A percentile compares a stretch with the other conserved stretches of the same genome.
Evolutionary conservation across 2,888 invertebrate genomes (phyloP).

Genomic region (Netelia melanura): DNA sequence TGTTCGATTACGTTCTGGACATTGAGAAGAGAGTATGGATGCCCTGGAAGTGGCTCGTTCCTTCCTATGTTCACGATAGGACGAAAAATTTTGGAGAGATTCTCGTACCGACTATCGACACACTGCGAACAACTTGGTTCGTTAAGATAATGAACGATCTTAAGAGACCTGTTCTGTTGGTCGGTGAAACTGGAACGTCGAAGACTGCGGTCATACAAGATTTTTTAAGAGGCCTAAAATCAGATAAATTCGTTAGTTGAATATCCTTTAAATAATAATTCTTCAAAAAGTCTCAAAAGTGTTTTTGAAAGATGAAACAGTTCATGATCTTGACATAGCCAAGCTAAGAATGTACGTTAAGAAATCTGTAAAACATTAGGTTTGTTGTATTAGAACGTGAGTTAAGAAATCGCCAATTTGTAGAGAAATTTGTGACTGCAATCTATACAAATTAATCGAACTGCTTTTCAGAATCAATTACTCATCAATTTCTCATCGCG

Average conservation of each 20-base stretch:
- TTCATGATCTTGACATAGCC: too few species aligned
- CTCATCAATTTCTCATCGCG: constrained; percentile 96
- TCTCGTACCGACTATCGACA: constrained; percentile 96
- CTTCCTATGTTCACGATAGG: constrained; percentile 91
- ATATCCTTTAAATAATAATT: neutral
- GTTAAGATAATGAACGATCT: constrained; percentile 91
- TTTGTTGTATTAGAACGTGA: neutral
- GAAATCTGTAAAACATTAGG: neutral
- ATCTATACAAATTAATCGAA: too few species aligned
- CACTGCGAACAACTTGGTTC: constrained; percentile 92
- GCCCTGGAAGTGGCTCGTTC: constrained; percentile 94
- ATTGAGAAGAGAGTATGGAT: constrained; percentile 90
- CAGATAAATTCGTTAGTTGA: constrained; percentile 89
- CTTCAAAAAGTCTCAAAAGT: neutral
- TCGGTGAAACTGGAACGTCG: constrained; percentile 97
- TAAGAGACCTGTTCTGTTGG: constrained; percentile 92
- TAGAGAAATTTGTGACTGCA: too few species aligned
- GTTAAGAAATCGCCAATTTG: too few species aligned
- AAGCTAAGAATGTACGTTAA: too few species aligned
- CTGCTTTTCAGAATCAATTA: constrained; percentile 88
- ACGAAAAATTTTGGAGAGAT: constrained; percentile 91
- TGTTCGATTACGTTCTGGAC: constrained; percentile 94
- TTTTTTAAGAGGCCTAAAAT: constrained; percentile 90
- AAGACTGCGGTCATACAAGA: constrained; percentile 96
- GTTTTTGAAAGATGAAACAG: neutral